Base-by-base conservation (phyloP, 2,797 vertebrate species). In the Lepilemur ruficaudatus region DNA sequence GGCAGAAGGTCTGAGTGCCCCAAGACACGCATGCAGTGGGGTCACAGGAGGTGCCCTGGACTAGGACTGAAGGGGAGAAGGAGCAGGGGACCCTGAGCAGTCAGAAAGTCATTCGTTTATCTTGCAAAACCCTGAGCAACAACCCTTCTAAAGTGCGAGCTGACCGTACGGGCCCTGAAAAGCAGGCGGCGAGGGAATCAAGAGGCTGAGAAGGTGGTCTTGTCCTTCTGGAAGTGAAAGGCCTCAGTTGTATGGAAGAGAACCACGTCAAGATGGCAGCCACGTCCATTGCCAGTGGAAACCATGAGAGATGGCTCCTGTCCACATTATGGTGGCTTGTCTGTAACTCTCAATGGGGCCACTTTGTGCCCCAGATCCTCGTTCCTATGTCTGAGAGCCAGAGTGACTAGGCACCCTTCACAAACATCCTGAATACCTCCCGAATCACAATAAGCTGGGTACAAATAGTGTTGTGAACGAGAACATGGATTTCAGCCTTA, bases 1-100 rank as follows among this genome's bases (percentile, higher is more conserved):
- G 96, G 94, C 94, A 93, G 86, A 92, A 93, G 61, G 32, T 69
- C 38, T 87, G 91, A 79, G 23, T 95, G 85, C 55, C 59, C 80
- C 17, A 17, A 92, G 93, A 85, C 63, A n/a, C 6, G 9, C 20
- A 22, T 78, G 69, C 35, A 23, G 18, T 17, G 43, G 61, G 81
- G 83, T 87, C 30, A 28, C 30, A n/a, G 50, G 28, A 13, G 35
- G 23, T 48, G 83, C 69, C 25, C 13, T 28, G 59, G 63, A 35
- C 48, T 28, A n/a, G 69, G 79, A 75, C n/a, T 7, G 14, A 96
- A 82, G 63, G 92, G 72, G 48, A 96, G 78, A 43, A 30, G 72
- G 85, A 87, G 32, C 65, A 43, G 72, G 32, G 25, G 41, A 73
- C 85, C 52, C 81, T 18, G 70, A 91, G 93, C 61, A 67, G 57